Conservation (phyloP, 2,888 invertebrate species). For the Drymonia ruficornis region DNA sequence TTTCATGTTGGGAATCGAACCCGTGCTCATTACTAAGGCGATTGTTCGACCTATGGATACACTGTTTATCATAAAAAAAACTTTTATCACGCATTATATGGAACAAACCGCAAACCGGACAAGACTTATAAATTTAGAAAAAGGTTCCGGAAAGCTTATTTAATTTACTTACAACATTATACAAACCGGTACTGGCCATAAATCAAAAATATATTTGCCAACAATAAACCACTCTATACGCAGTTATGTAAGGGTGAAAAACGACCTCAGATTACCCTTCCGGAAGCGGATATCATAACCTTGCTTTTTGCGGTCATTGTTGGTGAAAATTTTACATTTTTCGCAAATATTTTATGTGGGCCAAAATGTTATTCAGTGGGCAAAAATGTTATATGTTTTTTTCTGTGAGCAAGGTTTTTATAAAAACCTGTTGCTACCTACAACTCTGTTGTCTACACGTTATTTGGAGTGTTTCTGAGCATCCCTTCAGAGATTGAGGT, state of each 20-base stretch:
- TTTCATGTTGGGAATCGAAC: too few relatives aligned
- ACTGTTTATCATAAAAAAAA: too few relatives aligned
- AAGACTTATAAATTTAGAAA: background rate
- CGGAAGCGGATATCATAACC: conserved; percentile 62
- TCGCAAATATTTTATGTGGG: conserved; percentile 22
- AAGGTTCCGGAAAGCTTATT: conserved; percentile 15
- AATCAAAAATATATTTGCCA: conserved; percentile 37
- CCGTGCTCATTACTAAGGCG: too few relatives aligned
- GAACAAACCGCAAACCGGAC: too few relatives aligned
- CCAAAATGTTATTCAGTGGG: conserved; percentile 21
- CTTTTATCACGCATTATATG: too few relatives aligned
- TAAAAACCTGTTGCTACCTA: too few relatives aligned
- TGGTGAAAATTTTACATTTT: conserved; percentile 45
- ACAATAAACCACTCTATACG: conserved; percentile 24
- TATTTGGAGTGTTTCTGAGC: too few relatives aligned
- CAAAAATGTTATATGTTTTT: conserved; percentile 18
- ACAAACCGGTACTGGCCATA: conserved; percentile 18
- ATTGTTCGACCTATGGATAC: too few relatives aligned
- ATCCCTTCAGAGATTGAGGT: too few relatives aligned
- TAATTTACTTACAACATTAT: conserved; percentile 32
- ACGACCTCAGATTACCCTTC: conserved; percentile 52
- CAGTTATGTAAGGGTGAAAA: conserved; percentile 52
- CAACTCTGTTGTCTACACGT: too few relatives aligned
- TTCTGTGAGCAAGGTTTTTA: background rate
- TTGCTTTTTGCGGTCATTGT: conserved; percentile 52